Evolutionary conservation across 2,888 invertebrate genomes (phyloP).

Genomic region (Gymnocheta viridis): DNA sequence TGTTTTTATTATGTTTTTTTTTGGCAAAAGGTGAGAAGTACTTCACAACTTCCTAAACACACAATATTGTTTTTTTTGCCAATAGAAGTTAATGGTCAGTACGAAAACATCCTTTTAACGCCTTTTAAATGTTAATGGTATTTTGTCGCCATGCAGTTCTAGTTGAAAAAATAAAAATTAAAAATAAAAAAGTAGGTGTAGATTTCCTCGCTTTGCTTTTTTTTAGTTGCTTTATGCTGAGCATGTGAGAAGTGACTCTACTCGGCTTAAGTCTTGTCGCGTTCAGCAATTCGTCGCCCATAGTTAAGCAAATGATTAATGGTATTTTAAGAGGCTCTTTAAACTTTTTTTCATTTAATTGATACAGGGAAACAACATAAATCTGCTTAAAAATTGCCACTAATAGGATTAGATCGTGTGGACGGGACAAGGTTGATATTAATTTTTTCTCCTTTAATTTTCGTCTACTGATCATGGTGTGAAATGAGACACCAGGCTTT

Average conservation of each 20-base stretch:
- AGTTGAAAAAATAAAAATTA: conserved; percentile 31
- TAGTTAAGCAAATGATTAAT: conserved; percentile 81
- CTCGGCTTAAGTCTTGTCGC: conserved; percentile 41
- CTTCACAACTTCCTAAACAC: conserved; percentile 39
- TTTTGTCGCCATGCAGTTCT: conserved; percentile 60
- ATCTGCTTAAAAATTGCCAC: conserved; percentile 80
- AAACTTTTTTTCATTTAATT: conserved; percentile 77
- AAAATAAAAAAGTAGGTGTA: conserved; percentile 55
- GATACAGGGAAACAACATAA: conserved; percentile 78
- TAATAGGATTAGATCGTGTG: conserved; percentile 76
- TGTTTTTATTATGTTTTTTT: background rate
- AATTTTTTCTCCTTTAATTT: conserved; percentile 5
- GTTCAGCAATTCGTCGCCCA: conserved; percentile 64
- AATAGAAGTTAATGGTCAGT: conserved; percentile 52
- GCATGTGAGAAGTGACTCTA: background rate
- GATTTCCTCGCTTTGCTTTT: conserved; percentile 57
- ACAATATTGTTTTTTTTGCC: conserved; percentile 4
- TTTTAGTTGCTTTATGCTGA: background rate
- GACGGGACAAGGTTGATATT: conserved; percentile 53
- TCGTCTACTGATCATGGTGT: conserved; percentile 35
- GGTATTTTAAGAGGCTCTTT: conserved; percentile 80
- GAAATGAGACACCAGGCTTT: conserved; percentile 51
- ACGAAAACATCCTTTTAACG: conserved; percentile 60
- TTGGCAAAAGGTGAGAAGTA: conserved; percentile 48
- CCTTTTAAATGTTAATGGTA: conserved; percentile 62